Base-by-base conservation (phyloP, 2,797 vertebrate genomes). In the Leptodactylus fallax region DNA sequence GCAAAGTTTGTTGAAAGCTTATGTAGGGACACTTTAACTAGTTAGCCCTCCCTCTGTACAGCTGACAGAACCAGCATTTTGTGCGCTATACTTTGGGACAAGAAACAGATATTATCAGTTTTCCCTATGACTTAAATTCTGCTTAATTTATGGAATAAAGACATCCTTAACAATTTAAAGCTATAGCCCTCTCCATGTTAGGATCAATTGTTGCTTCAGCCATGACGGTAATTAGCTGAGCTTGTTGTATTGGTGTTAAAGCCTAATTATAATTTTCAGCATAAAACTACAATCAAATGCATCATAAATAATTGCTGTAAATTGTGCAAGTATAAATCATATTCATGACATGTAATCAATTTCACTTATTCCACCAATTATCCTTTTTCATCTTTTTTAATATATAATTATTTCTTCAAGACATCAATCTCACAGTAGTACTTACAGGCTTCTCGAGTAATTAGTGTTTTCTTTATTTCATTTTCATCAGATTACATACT, bases 261-360 rank as follows among this genome's bases (percentile, higher is more conserved):
- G 61, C 74, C 47, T 80, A 88, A 85, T 88, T 88, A 85, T 72
- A 36, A 88, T 85, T 85, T 85, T 72, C 56, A 81, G 82, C 55
- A 80, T 80, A 80, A 80, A 89, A 91, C 90, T 90, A 61, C 79
- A 92, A 86, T 83, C 87, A 93, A 90, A 90, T 88, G 91, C 93
- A 90, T 91, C 23, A 61, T 92, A 92, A 92, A 92, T 94, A 93
- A 91, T 91, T 91, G 90, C 85, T 83, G 87, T 79, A 77, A 89
- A 92, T 91, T 0, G 6, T 92, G 87, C 93, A 91, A 93, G 92
- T 93, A 93, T 94, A 91, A 93, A 93, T 92, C 80, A 87, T 91
- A 91, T 92, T 92, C 92, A 92, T 91, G 90, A 91, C 83, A 0
- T 90, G 87, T 91, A 92, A 90, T 94, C 92, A 93, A 91, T 60